Percentiles rank a stretch among this genome's conserved stretches.
These are phyloP conservation scores for Montipora efflorescens DNA, from an alignment of 64 coral and sea anemone genomes.

Conservation along the genomic window DNA sequence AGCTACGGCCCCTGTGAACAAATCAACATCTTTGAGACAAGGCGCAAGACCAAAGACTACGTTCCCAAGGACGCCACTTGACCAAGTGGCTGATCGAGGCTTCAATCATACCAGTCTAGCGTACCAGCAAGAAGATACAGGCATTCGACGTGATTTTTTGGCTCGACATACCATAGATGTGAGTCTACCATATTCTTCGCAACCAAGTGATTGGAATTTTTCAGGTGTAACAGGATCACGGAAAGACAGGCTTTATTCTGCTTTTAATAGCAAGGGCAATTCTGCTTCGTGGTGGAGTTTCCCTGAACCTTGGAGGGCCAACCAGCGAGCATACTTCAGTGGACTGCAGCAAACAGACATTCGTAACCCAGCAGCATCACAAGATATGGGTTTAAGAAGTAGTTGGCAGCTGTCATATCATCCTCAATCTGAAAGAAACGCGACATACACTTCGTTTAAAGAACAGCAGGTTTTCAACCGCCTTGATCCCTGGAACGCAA, in stretches of 20 bases:
- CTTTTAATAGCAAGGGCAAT: neutral
- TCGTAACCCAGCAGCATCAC: neutral
- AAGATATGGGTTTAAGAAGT: neutral
- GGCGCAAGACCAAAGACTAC: constrained; percentile 21
- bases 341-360: neutral
- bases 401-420: neutral
- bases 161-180: neutral
- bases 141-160: neutral
- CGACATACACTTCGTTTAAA: neutral
- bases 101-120: neutral
- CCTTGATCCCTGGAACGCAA: neutral
- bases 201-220: neutral
- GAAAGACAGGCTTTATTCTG: neutral
- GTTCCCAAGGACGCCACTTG: no score
- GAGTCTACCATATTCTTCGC: neutral
- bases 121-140: neutral
- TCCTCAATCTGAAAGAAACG: neutral
- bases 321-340: neutral
- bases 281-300: neutral
- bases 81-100: neutral
- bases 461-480: neutral
- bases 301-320: neutral
- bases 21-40: neutral
- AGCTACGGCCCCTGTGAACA: no score
- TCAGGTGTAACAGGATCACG: neutral